Conservation (phyloP, 2,797 vertebrate genomes). For the Thunnus albacares region DNA sequence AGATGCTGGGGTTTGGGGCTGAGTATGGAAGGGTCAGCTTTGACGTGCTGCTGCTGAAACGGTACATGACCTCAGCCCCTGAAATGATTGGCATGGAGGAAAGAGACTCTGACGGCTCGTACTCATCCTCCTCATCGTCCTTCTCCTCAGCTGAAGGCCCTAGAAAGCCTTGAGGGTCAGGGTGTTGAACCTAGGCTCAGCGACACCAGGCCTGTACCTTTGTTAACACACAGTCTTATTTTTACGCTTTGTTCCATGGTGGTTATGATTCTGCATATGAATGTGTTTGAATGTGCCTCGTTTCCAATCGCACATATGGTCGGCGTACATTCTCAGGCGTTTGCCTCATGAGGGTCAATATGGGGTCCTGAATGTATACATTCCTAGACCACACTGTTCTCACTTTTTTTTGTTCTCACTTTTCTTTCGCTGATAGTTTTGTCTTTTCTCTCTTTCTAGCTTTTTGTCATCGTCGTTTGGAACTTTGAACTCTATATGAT, state of each 20-base stretch:
- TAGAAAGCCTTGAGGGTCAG: constrained; percentile 68
- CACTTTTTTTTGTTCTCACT: constrained; percentile 54
- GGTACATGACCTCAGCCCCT: constrained; percentile 72
- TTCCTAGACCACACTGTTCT: constrained; percentile 23
- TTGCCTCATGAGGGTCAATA: constrained; percentile 41
- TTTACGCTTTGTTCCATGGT: constrained; percentile 50
- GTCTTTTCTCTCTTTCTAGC: constrained; percentile 80
- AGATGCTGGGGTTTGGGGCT: constrained; percentile 68
- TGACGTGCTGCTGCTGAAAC: constrained; percentile 68
- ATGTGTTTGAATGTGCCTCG: constrained; percentile 53
- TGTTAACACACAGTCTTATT: constrained; percentile 58
- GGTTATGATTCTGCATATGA: constrained; percentile 75
- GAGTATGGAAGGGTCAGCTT: constrained; percentile 74
- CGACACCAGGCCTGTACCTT: constrained; percentile 56
- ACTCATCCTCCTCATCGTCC: constrained; percentile 59
- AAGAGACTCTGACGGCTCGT: constrained; percentile 72
- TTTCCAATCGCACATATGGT: constrained; percentile 60
- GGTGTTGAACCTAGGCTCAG: constrained; percentile 53
- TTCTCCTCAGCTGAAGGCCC: constrained; percentile 58
- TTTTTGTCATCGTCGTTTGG: constrained; percentile 97
- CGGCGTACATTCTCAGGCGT: constrained; percentile 53
- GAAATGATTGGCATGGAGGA: constrained; percentile 80
- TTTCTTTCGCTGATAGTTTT: constrained; percentile 42
- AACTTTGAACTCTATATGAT: constrained; percentile 99
- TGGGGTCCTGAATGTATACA: constrained; percentile 41